These are phyloP conservation scores for Oscheius sp. DNA, from an alignment of 2,888 invertebrate species.

Conservation along the genomic window DNA sequence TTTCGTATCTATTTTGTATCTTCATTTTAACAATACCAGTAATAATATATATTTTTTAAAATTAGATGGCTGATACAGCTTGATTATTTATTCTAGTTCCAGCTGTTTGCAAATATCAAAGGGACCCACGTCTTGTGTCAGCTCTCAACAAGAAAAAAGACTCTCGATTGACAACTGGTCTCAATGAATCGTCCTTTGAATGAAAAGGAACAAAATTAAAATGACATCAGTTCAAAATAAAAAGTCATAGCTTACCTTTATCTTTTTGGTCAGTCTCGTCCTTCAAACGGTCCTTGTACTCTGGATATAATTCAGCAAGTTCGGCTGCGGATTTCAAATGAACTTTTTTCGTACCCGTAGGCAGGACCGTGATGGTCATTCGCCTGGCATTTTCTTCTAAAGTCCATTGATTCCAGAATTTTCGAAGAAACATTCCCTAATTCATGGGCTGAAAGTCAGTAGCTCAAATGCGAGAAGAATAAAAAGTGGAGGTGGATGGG, in stretches of 20 bases:
- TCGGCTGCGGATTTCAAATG: constrained; percentile 40
- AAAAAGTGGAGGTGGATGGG: neutral
- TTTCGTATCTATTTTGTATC: too few species aligned
- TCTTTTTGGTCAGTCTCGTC: constrained; percentile 18
- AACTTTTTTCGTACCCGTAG: constrained; percentile 58
- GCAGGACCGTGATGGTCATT: constrained; percentile 60
- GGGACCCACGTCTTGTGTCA: too few species aligned
- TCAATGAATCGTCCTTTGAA: too few species aligned
- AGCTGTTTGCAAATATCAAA: too few species aligned
- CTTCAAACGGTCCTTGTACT: constrained; percentile 21
- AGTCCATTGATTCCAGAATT: constrained; percentile 68
- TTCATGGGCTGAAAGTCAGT: constrained; percentile 2
- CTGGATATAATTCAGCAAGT: constrained; percentile 50
- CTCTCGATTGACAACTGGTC: too few species aligned
- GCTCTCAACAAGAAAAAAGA: too few species aligned
- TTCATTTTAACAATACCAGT: too few species aligned
- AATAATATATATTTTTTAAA: too few species aligned
- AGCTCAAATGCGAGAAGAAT: neutral
- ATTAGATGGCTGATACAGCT: too few species aligned
- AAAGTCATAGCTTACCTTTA: constrained; percentile 42
- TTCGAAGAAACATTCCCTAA: constrained; percentile 61
- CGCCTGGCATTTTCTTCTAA: constrained; percentile 61
- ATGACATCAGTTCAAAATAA: too few species aligned
- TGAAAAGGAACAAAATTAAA: too few species aligned
- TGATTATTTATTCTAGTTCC: too few species aligned